Evolutionary conservation across 2,888 invertebrate genomes (phyloP).

Genomic region (Clunio marinus): DNA sequence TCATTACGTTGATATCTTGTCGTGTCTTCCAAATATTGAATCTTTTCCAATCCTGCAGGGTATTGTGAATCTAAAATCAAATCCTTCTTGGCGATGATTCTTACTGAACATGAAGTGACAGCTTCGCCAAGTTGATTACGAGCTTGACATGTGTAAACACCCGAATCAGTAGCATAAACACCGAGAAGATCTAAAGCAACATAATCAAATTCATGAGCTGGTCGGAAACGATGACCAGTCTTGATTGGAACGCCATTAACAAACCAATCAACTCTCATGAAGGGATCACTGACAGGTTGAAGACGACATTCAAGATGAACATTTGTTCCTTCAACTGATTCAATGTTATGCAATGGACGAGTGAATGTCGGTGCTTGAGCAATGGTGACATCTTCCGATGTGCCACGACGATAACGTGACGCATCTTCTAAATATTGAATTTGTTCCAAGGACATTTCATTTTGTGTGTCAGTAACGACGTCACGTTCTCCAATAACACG

Average conservation of each 20-base stretch:
- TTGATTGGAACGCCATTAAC: slow-evolving; percentile 90
- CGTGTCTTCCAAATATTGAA: slow-evolving; percentile 84
- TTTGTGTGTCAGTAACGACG: slow-evolving; percentile 82
- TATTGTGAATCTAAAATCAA: slow-evolving; percentile 84
- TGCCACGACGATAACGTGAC: slow-evolving; percentile 64
- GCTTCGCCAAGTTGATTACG: slow-evolving; percentile 93
- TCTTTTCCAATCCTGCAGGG: slow-evolving; percentile 85
- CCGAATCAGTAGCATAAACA: slow-evolving; percentile 95
- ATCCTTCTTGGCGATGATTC: slow-evolving; percentile 84
- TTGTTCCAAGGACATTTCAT: slow-evolving; percentile 87
- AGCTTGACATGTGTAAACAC: slow-evolving; percentile 92
- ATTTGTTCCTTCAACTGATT: slow-evolving; percentile 85
- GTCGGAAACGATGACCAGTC: slow-evolving; percentile 90
- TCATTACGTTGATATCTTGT: slow-evolving; percentile 80
- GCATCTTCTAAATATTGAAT: slow-evolving; percentile 85
- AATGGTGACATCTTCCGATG: slow-evolving; percentile 75
- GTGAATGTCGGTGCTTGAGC: slow-evolving; percentile 85
- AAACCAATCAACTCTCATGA: slow-evolving; percentile 94
- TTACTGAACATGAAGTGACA: slow-evolving; percentile 84
- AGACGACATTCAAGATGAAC: slow-evolving; percentile 88
- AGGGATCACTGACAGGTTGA: slow-evolving; percentile 86
- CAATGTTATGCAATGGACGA: slow-evolving; percentile 80
- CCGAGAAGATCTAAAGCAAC: slow-evolving; percentile 93
- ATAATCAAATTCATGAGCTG: slow-evolving; percentile 95
- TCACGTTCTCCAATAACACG: slow-evolving; percentile 77